phyloP scores from a whole-genome alignment of 2,797 vertebrate genomes.

The Microctenopoma lineatum region DNA sequence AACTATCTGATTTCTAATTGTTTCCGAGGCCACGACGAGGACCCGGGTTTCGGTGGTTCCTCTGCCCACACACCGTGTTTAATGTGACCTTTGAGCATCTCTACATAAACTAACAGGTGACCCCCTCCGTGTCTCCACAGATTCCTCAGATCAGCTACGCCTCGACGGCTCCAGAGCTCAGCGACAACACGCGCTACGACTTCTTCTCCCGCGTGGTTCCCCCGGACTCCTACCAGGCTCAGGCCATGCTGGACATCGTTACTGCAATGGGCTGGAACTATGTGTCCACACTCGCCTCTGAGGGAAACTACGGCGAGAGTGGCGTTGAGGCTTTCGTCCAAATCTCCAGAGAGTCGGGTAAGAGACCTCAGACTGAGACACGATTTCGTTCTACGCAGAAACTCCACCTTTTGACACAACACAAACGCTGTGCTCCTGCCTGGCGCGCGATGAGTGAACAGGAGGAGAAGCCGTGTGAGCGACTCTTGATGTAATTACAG shows the following conservation, averaged over 20 bases:
- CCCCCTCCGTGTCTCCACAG: conserved; percentile 74
- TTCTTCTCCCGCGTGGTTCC: conserved; percentile 97
- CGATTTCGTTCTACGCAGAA: too few relatives aligned
- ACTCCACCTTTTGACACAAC: too few relatives aligned
- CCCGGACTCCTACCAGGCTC: conserved; percentile 96
- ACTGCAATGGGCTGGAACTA: conserved; percentile 96
- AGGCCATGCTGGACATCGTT: conserved; percentile 97
- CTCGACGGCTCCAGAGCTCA: conserved; percentile 95
- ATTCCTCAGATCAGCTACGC: conserved; percentile 99
- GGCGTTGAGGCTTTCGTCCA: conserved; percentile 96
- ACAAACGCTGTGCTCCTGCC: background rate
- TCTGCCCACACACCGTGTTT: too few relatives aligned
- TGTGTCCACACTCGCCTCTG: conserved; percentile 93
- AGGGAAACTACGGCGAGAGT: conserved; percentile 96
- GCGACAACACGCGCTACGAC: conserved; percentile 96
- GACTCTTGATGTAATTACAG: conserved; percentile 59
- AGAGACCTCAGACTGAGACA: conserved; percentile 43
- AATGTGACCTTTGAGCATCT: too few relatives aligned
- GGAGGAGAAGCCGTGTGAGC: conserved; percentile 48
- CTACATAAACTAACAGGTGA: background rate
- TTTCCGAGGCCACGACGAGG: too few relatives aligned
- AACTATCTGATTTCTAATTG: too few relatives aligned
- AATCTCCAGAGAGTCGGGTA: conserved; percentile 94
- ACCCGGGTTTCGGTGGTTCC: too few relatives aligned
- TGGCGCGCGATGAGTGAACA: conserved; percentile 19